A percentile compares a stretch with the other conserved stretches of the same genome.
Conservation (phyloP, 2,797 vertebrate species). For the Melanotaenia boesemani region DNA sequence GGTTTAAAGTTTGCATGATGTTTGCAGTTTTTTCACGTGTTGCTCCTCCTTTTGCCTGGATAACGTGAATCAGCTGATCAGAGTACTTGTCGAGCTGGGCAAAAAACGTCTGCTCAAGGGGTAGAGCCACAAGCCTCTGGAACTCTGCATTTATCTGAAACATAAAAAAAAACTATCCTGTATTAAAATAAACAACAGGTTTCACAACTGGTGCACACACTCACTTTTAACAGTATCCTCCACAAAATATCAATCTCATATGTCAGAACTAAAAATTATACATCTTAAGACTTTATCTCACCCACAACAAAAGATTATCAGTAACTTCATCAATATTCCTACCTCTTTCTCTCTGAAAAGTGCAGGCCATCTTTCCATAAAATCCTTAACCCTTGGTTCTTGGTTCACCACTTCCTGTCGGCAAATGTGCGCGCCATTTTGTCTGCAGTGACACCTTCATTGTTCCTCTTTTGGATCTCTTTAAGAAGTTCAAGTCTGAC, state of each 20-base stretch:
- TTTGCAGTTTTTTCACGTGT: not conserved
- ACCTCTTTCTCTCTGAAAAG: constrained; percentile 11
- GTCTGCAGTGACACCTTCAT: constrained; percentile 31
- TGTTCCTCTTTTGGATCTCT: constrained; percentile 4
- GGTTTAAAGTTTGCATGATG: not conserved
- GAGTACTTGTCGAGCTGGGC: constrained; percentile 6
- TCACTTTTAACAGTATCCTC: no score
- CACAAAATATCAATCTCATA: no score
- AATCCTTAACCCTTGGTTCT: constrained; percentile 47
- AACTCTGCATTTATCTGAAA: constrained; percentile 17
- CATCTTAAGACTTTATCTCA: no score
- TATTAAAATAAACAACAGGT: not conserved
- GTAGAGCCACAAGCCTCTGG: constrained; percentile 4
- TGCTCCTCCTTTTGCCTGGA: constrained; percentile 6
- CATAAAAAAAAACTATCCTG: not conserved
- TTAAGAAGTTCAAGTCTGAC: constrained; percentile 12
- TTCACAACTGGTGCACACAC: no score
- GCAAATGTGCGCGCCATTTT: constrained; percentile 51
- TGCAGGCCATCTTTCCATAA: constrained; percentile 26
- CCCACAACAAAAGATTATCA: not conserved
- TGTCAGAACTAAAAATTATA: no score
- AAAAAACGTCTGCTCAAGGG: constrained; percentile 6
- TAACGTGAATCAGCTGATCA: constrained; percentile 1
- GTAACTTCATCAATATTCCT: not conserved
- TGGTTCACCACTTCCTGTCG: constrained; percentile 50